These are phyloP conservation scores for Chrysodeixis includens DNA, from an alignment of 2,888 invertebrate species.

Conservation along the genomic window DNA sequence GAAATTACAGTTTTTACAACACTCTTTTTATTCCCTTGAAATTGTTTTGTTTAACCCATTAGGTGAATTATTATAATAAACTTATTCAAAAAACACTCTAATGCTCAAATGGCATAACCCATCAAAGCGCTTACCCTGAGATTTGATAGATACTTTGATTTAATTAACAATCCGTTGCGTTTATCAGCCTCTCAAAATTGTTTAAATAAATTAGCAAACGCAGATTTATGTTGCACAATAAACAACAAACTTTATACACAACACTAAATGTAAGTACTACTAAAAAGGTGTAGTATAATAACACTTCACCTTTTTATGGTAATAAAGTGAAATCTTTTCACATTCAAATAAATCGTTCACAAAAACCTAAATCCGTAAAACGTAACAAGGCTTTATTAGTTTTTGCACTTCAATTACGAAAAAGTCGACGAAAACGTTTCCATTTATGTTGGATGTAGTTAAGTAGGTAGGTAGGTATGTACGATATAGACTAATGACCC, in stretches of 20 bases:
- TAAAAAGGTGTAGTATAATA: background rate
- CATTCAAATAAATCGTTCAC: background rate
- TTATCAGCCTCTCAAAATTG: background rate
- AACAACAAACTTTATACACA: background rate
- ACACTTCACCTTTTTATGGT: background rate
- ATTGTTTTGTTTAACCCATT: no score
- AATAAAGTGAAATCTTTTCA: background rate
- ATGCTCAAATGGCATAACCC: no score
- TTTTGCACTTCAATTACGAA: slow-evolving; percentile 54
- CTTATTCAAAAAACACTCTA: no score
- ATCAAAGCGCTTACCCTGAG: no score
- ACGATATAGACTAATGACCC: slow-evolving; percentile 43
- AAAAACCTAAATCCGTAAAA: background rate
- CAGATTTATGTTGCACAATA: background rate
- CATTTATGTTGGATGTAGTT: background rate
- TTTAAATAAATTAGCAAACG: background rate
- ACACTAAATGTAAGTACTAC: background rate
- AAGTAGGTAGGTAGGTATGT: background rate
- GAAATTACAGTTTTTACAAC: no score
- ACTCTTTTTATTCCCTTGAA: no score
- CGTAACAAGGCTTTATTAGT: slow-evolving; percentile 32
- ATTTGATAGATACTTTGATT: no score
- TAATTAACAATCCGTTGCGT: no score
- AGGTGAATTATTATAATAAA: no score
- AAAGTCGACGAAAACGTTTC: slow-evolving; percentile 34